Base-by-base conservation (phyloP, 2,113 vertebrate genomes). In the Paracanthobrama guichenoti region DNA sequence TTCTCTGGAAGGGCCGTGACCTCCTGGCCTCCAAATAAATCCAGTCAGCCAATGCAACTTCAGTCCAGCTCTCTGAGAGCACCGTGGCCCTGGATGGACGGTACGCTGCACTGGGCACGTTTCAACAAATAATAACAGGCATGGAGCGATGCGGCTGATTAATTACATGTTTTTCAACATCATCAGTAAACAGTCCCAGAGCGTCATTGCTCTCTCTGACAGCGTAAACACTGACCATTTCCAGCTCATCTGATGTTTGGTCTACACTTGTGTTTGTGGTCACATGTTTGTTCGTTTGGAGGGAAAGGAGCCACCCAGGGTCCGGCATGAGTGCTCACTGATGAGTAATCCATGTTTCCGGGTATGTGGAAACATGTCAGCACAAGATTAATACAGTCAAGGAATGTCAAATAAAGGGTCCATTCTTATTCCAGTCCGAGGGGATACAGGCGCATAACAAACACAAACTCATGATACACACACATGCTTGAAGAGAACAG, bases 171-270 rank as follows among this genome's bases (percentile, higher is more conserved):
- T 77, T 86, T 85, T 84, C 75, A 84, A 46, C 22, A 59, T 53
- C 26, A 35, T 78, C 46, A 44, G 66, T 86, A 86, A 86, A 87
- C 88, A 85, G 24, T 20, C n/a, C 9, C 28, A 13, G 14, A 71
- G 22, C 48, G 18, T 75, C 31, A 57, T 57, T n/a, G 44, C 59
- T 80, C 39, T 26, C 57, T 72, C 31, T 14, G 35, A 35, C 46
- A 60, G 53, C 67, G 85, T 88, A 88, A 88, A 88, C 88, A 88
- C 46, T 84, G 48, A 86, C 50, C 57, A 66, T 83, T 20, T 82
- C 53, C 60, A 20, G 57, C 48, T 67, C 35, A 71, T 73, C 79
- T 64, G 67, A 39, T 89, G 85, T 89, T 86, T 88, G 85, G 82
- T 89, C 87, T 88, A 69, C 81, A 35, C 67, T 83, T 14, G n/a